phyloP scores from a whole-genome alignment of 2,113 vertebrate species.

The Dermatemys mawii region DNA sequence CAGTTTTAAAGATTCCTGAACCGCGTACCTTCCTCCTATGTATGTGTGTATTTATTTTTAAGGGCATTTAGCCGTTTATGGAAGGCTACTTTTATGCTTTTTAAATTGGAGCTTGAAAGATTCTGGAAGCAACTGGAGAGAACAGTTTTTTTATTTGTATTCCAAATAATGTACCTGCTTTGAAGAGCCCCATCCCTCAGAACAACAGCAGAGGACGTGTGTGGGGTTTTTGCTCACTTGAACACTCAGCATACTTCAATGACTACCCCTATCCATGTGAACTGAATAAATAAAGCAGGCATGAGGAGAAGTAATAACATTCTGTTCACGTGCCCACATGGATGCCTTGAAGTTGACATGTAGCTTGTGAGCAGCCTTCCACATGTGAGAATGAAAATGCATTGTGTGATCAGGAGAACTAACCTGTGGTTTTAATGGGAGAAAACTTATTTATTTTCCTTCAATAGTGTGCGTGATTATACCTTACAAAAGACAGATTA shows the following conservation, averaged over 20 bases:
- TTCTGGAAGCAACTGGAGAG: neutral
- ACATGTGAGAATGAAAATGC: neutral
- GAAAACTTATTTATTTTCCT: neutral
- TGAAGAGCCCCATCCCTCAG: neutral
- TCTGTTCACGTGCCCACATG: neutral
- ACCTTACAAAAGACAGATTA: neutral
- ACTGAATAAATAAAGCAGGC: neutral
- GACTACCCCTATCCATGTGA: neutral
- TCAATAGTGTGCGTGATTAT: neutral
- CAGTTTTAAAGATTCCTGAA: neutral
- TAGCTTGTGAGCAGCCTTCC: neutral
- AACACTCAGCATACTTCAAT: neutral
- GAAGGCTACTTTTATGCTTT: conserved; percentile 24
- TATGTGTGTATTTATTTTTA: no score
- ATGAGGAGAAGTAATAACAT: neutral
- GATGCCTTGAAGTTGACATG: neutral
- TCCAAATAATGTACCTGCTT: neutral
- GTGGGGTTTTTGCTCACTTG: neutral
- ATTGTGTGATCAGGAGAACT: neutral
- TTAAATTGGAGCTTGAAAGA: conserved; percentile 48
- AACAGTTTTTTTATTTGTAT: neutral
- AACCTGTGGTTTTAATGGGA: rapidly evolving
- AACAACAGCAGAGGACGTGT: neutral
- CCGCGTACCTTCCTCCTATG: neutral
- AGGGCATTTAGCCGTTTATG: neutral